Base-by-base conservation (phyloP, 2,113 vertebrate genomes). In the Elgaria multicarinata region DNA sequence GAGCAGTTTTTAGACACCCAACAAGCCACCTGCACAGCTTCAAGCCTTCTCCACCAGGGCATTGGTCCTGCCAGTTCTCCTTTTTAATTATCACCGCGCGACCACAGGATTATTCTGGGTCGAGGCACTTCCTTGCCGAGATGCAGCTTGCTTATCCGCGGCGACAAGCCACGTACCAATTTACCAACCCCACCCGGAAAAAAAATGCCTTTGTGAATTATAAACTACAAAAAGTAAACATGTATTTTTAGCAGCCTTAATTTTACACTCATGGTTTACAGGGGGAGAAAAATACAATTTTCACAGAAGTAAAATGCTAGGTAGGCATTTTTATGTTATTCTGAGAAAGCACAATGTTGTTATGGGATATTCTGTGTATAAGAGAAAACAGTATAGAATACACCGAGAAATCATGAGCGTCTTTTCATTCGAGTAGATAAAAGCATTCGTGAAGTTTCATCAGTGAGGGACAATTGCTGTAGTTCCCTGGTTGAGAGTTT, bases 161-260 rank as follows among this genome's bases (percentile, higher is more conserved):
- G 96, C 94, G 94, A 87, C 90, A 93, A 89, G 94, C 93, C 92
- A 94, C 96, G 95, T 86, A 95, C 96, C 97, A 97, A 97, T 97
- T 97, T 97, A 95, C 95, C 74, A 96, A 8, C 96, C 94, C 96
- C 97, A 97, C 97, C 97, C 97, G 94, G 94, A 95, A 96, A 75
- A 96, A 75, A 95, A 93, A 90, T 94, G 81, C 90, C 53, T 4
- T 92, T 89, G 92, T 95, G 95, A 97, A 97, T 97, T 97, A 97
- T 95, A 97, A 97, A 95, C 95, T 97, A 96, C 97, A 71, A 42
- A 78, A 96, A 97, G 96, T 92, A 96, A 97, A 93, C 92, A 26
- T 95, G 44, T 98, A 97, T 97, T 97, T 97, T 97, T 97, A 97
- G 97, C 97, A 96, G 92, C 94, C 95, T 97, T 95, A 97, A 96